Evolutionary conservation across 1,140 invertebrate genomes (phyloP), one percentile per base, ranked within the genome.

Genomic region (Sitodiplosis mosellana): DNA sequence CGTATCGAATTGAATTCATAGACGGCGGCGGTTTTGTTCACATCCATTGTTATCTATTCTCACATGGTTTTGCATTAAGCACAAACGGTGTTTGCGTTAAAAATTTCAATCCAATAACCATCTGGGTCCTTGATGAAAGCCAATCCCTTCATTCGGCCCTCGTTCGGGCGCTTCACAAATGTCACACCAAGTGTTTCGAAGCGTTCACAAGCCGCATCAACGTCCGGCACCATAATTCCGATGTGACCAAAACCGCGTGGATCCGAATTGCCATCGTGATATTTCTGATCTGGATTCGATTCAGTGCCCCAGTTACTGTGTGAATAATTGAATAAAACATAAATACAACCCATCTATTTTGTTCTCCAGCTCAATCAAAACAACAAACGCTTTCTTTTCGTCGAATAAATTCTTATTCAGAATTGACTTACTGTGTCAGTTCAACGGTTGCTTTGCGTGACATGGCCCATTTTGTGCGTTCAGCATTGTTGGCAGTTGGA

Each of bases 31-130:
- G n/a, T n/a, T n/a, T n/a, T n/a, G n/a, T n/a, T n/a, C n/a, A n/a
- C n/a, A n/a, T n/a, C n/a, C n/a, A n/a, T n/a, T n/a, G n/a, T n/a
- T n/a, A n/a, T n/a, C n/a, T n/a, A n/a, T n/a, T n/a, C n/a, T n/a
- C n/a, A n/a, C n/a, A n/a, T n/a, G n/a, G n/a, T n/a, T n/a, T n/a
- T n/a, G n/a, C n/a, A n/a, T n/a, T n/a, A n/a, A n/a, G n/a, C n/a
- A n/a, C n/a, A n/a, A n/a, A n/a, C n/a, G n/a, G n/a, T n/a, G 17
- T 43, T 43, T 43, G 73, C 64, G 59, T 79, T 87, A 48, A 95
- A 79, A 49, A 95, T 92, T 69, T 95, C 91, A 58, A 95, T 93
- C 87, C 88, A 93, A 63, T 95, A 95, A 37, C 88, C 89, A 69
- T 95, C 91, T 0, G 91, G 91, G 66, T 95, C 91, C 58, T 88